A percentile compares a stretch with the other conserved stretches of the same genome.
phyloP scores from a whole-genome alignment of 2,113 vertebrate species.

The Brienomyrus longianalis region DNA sequence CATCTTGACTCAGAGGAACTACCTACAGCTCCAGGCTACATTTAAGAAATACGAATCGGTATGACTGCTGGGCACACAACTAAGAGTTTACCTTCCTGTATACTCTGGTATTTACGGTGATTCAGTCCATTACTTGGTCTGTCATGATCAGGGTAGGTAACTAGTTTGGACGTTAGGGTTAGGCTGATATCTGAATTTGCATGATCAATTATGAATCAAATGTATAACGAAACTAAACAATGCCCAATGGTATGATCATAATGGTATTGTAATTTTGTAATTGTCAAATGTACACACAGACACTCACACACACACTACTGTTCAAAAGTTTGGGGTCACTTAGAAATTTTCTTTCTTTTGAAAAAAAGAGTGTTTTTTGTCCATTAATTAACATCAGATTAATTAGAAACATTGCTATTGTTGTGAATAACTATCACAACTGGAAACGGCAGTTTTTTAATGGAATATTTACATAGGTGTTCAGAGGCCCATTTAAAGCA shows the following conservation, averaged over 20 bases:
- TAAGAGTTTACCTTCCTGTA: neutral
- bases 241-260: neutral
- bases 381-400: no score
- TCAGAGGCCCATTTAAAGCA: no score
- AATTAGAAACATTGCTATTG: no score
- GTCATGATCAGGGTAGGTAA: neutral
- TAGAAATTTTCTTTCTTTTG: no score
- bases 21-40: constrained; percentile 65
- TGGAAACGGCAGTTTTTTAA: no score
- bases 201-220: no score
- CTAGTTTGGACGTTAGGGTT: neutral
- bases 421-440: no score
- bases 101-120: neutral
- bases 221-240: neutral
- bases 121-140: neutral
- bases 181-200: neutral
- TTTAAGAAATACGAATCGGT: constrained; percentile 70
- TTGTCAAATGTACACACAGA: no score
- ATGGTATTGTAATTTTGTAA: neutral
- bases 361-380: no score
- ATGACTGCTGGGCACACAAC: neutral
- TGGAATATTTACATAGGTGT: no score
- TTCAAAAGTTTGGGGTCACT: no score
- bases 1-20: constrained; percentile 62
- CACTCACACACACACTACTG: no score